phyloP scores from a whole-genome alignment of 2,113 vertebrate species.

The Takifugu bimaculatus region DNA sequence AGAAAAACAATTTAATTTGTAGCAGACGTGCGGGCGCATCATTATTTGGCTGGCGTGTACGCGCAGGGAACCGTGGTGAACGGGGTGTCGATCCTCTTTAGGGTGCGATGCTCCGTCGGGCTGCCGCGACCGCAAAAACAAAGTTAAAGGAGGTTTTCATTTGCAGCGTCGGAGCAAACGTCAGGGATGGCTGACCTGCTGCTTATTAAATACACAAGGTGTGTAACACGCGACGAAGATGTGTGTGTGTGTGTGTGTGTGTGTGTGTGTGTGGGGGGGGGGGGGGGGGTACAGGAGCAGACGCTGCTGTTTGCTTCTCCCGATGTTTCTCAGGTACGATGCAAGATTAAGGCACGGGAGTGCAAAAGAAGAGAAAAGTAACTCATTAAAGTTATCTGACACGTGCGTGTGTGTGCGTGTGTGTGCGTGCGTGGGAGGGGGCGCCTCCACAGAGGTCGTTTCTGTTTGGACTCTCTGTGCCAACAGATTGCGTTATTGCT shows the following conservation, averaged over 20 bases:
- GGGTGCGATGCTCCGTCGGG: conserved; percentile 17
- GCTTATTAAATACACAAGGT: conserved; percentile 58
- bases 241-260: too few relatives aligned
- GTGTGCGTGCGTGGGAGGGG: conserved; percentile 7
- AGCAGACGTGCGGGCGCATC: neutral
- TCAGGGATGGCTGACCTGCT: conserved; percentile 46
- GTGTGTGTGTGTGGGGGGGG: conserved; percentile 2
- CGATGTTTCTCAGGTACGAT: conserved; percentile 33
- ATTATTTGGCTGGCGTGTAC: conserved; percentile 17
- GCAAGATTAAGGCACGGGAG: neutral
- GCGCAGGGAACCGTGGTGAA: conserved; percentile 5
- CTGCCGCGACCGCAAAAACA: conserved; percentile 35
- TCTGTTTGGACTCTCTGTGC: conserved; percentile 23
- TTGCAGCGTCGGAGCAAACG: conserved; percentile 47
- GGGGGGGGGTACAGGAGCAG: neutral
- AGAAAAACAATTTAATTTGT: conserved; percentile 22
- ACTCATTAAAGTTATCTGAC: conserved; percentile 47
- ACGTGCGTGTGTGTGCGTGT: neutral
- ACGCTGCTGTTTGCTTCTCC: too few relatives aligned
- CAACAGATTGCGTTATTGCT: conserved; percentile 24
- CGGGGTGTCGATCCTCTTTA: conserved; percentile 19
- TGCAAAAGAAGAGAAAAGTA: conserved; percentile 17
- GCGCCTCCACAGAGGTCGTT: conserved; percentile 37
- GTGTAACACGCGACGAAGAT: conserved; percentile 32
- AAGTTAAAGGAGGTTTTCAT: conserved; percentile 48